Base-by-base conservation (phyloP, 2,113 vertebrate species). In the Polypterus senegalus region DNA sequence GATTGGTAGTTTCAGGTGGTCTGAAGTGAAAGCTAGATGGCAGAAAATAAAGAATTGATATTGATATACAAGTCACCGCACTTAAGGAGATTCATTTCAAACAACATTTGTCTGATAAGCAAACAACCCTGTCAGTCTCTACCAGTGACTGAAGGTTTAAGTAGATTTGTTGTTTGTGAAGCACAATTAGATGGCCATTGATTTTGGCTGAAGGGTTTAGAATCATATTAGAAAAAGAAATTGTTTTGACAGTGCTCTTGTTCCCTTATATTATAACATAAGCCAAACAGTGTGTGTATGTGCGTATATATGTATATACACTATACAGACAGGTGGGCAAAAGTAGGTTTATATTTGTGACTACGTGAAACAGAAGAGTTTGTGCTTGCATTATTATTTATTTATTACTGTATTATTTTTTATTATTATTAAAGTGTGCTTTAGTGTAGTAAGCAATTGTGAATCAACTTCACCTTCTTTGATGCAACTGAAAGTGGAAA, bases 291-390 rank as follows among this genome's bases (percentile, higher is more conserved):
- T 27, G 27, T 27, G 27, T 27, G 27, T 27, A 27, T 27, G 27
- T 27, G 27, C 7, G 7, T 52, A 3, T 52, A 52, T 52, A 52
- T 10, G 3, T 8, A 3, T 7, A 52, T 52, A 52, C 51, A 4
- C 10, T 52, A 52, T 52, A 52, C 7, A 52, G 3, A 52, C 51
- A 52, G 10, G 10, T 52, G 64, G 67, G 70, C 74, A 54, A 66
- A 73, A 73, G 71, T 72, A 62, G 63, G 52, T 65, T 64, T 67
- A 27, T 27, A 27, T 27, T 27, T 27, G 27, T 27, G 27, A 27
- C 27, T 27, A 27, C 27, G 27, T 27, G 27, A 27, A 27, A 27
- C 1, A 27, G 1, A 27, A 27, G 27, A 27, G 27, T 27, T 27
- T 27, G 27, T 27, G 27, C 27, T 27, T 27, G 27, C 2, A 27